These are phyloP conservation scores for Orchestes rusci DNA, from an alignment of 2,888 invertebrate genomes.

Conservation along the genomic window DNA sequence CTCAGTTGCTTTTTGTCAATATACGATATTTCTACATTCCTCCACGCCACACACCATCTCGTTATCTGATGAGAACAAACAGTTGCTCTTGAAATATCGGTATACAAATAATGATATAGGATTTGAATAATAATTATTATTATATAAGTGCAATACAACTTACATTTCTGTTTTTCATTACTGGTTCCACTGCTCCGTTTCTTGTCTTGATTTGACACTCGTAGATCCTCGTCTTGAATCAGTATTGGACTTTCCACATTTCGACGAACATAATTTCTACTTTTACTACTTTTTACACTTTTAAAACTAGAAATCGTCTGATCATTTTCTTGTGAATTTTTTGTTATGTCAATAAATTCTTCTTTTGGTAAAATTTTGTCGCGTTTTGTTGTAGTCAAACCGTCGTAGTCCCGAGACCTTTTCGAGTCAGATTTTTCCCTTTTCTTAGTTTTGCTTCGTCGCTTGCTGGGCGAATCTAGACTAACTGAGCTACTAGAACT, in stretches of 20 bases:
- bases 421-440: constrained; percentile 31
- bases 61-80: too few relatives aligned
- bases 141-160: constrained; percentile 1
- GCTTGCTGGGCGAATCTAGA: constrained; percentile 38
- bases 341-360: too few relatives aligned
- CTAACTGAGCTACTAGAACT: too few relatives aligned
- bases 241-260: constrained; percentile 52
- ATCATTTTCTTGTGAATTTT: too few relatives aligned
- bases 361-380: constrained; percentile 8
- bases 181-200: too few relatives aligned
- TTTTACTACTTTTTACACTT: constrained; percentile 52
- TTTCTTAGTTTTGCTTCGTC: constrained; percentile 29
- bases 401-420: constrained; percentile 12
- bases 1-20: too few relatives aligned
- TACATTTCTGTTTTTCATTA: constrained; percentile 11
- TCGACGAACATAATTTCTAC: constrained; percentile 59
- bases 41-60: too few relatives aligned
- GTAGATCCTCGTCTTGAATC: constrained; percentile 41
- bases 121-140: neutral
- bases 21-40: too few relatives aligned
- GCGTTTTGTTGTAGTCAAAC: constrained; percentile 10
- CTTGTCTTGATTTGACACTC: neutral
- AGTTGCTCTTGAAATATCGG: too few relatives aligned
- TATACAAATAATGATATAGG: too few relatives aligned
- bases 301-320: too few relatives aligned